Base-by-base conservation (phyloP, 92 coral and sea anemone genomes). In the Scolanthus callimorphus region DNA sequence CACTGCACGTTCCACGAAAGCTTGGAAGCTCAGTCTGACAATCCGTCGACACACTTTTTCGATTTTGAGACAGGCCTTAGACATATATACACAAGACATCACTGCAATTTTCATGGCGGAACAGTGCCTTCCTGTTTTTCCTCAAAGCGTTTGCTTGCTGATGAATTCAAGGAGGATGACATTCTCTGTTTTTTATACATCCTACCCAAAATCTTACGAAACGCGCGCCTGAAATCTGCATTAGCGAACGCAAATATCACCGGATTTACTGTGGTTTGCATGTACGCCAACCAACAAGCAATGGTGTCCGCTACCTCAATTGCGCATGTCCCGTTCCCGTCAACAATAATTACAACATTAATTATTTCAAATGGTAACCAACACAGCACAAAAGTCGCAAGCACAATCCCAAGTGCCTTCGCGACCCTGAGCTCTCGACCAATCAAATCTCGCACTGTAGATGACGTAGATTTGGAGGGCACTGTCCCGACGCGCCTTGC, bases 341-440 rank as follows among this genome's bases (percentile, higher is more conserved):
- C 82, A 3, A 73, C 25, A 39, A 87, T 49, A 20, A 78, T 78
- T 15, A 80, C 29, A 3, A 88, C 46, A 75, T 83, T 88, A 3
- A 88, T 66, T 9, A 83, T 65, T 53, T 78, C 90, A 60, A 88
- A 88, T 3, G 96, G 96, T 55, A 88, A 51, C 96, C 96, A 88
- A 74, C 83, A 88, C n/a, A 88, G 44, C 10, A 88, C 85, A 59
- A 88, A 88, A 41, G 83, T 67, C 59, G 67, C 51, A 24, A 88
- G 67, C 13, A 88, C 86, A 31, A 88, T 83, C 71, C 96, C 96
- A 29, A 88, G 90, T 21, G 80, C 72, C 70, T 85, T 88, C 38
- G 96, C 86, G 23, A 83, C 59, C 29, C 81, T 62, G 4, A 88
- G 59, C 60, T 88, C 96, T 76, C 78, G 90, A 20, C 79, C 81